Evolutionary conservation across 2,113 vertebrate genomes (phyloP), one percentile per base, ranked within the genome.

Genomic region (Fukomys damarensis): DNA sequence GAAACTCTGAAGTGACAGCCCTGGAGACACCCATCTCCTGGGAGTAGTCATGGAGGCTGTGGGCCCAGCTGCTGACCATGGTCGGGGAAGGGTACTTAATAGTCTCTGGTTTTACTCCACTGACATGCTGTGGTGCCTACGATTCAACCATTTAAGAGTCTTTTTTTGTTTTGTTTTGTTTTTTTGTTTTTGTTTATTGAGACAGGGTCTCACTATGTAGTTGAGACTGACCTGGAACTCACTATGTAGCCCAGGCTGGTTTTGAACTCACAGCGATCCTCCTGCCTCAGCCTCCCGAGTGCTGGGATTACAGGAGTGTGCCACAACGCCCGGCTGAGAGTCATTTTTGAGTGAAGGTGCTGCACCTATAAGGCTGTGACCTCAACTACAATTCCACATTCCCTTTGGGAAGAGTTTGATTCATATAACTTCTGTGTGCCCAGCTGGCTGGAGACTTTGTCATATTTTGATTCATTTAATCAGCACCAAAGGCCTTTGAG

Each of bases 41-140:
- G 38, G 58, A 16, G 19, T 63, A 28, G 28, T 66, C 9, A 0
- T 19, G 20, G 6, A 56, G 81, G 65, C 24, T 8, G 0, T 28
- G 49, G 49, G 28, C 12, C 20, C 32, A 52, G 72, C 92, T 54
- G 16, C 63, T 12, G 70, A 32, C 11, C 3, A 0, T 20, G 43
- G 49, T 11, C 16, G 28, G 30, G 83, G 52, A 17, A 20, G 35
- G 61, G 46, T 5, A 1, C 65, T 66, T 0, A 2, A 0, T 0
- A 35, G 32, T 32, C 59, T 70, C 8, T 13, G 4, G 56, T 38
- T 35, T 38, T 17, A 4, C 52, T 32, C 49, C 38, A 1, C 56
- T 24, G 59, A 63, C 58, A 0, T 13, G 49, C 59, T 14, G 1
- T 1, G 1, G 28, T 20, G 22, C 28, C 82, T 19, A 1, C 28